A percentile compares a stretch with the other conserved stretches of the same genome.
Evolutionary conservation across 2,797 vertebrate species (phyloP).

Genomic region (Protosalanx chinensis): DNA sequence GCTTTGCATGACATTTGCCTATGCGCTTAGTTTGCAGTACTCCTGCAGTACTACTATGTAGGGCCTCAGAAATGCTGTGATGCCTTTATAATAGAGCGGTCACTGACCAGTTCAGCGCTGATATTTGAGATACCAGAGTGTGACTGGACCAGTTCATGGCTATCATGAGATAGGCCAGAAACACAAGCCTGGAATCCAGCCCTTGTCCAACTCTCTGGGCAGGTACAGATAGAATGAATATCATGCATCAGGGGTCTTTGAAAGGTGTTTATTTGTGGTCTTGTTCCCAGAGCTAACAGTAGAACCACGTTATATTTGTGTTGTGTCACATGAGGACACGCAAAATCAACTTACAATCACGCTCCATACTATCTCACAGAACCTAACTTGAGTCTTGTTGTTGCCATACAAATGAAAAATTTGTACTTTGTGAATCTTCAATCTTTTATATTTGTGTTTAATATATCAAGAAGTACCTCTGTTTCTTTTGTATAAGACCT

Average conservation of each 20-base stretch:
- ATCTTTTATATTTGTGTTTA: conserved; percentile 85
- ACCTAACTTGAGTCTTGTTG: conserved; percentile 69
- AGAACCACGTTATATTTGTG: conserved; percentile 15
- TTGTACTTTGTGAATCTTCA: conserved; percentile 81
- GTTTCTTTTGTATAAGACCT: conserved; percentile 81
- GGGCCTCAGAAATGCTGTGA: conserved; percentile 6
- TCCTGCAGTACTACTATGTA: neutral
- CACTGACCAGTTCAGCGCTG: conserved; percentile 5
- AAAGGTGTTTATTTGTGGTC: conserved; percentile 14
- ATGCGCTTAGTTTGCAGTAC: conserved; percentile 1
- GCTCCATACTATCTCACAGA: conserved; percentile 59
- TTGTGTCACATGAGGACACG: conserved; percentile 42
- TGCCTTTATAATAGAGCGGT: conserved; percentile 23
- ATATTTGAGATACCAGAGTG: conserved; percentile 2
- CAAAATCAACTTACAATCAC: conserved; percentile 53
- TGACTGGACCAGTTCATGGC: conserved; percentile 13
- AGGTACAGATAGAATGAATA: conserved; percentile 16
- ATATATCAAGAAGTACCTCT: conserved; percentile 84
- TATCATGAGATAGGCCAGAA: conserved; percentile 17
- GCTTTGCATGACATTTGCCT: conserved; percentile 19
- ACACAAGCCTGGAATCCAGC: neutral
- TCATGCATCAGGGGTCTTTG: conserved; percentile 9
- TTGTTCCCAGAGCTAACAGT: conserved; percentile 7
- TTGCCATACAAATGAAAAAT: conserved; percentile 77
- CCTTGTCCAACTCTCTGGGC: conserved; percentile 2